Evolutionary conservation across 2,797 vertebrate species (phyloP), one percentile per base, ranked within the genome.

Genomic region (Amniataba percoides): DNA sequence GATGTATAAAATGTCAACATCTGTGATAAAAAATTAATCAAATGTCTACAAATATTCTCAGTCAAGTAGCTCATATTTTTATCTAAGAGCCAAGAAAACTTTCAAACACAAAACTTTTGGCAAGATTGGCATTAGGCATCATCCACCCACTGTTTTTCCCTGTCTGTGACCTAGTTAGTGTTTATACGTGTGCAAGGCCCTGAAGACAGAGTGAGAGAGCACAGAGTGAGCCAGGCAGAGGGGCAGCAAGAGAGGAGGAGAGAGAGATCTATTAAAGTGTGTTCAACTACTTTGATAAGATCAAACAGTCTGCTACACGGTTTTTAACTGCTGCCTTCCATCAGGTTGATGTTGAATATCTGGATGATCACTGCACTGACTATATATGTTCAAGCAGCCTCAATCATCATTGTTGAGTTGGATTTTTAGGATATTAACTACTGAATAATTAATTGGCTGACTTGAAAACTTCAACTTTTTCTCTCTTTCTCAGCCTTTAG

Each of bases 91-190:
- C 16, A 53, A 31, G 2, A 71, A 58, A 57, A 68, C 34, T 36
- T 70, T 52, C 40, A 31, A 68, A 55, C 3, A 63, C 52, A 68
- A 65, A 68, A 18, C 23, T 43, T 7, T 57, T 15, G 18, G 16
- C 9, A 74, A 15, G 57, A 59, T 9, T 71, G 67, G 52, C 25
- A 51, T 52, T 3, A 45, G 19, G 62, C 74, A 59, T 82, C 62
- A 57, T 63, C 52, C 74, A 42, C 66, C 81, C 34, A 77, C 72
- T 58, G n/a, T 58, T 74, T 77, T 78, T 55, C 71, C 71, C 52
- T 71, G 36, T 48, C 45, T 81, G 45, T 86, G 82, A 74, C 74
- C 78, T 73, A 81, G 68, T 88, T 84, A 72, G 67, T 70, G 57
- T 68, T 61, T 53, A 4, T 43, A 14, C 53, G 58, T 67, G n/a